phyloP scores from a whole-genome alignment of 2,888 invertebrate genomes.

The Parnassius orleans region DNA sequence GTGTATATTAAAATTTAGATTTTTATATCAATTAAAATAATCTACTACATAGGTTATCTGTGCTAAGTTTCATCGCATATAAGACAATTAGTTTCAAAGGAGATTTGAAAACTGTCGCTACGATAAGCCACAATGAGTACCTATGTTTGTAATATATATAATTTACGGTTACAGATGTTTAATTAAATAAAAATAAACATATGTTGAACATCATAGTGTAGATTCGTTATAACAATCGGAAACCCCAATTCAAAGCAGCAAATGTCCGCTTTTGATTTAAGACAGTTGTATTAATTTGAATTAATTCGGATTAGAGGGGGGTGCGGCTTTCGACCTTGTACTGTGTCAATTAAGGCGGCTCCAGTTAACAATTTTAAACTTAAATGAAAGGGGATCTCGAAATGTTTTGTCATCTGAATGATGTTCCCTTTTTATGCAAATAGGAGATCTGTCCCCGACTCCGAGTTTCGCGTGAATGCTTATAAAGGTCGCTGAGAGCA shows the following conservation, averaged over 20 bases:
- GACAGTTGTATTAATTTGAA: conserved; percentile 57
- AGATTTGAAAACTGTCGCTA: too few species aligned
- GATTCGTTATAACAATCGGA: conserved; percentile 7
- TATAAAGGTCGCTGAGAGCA: conserved; percentile 51
- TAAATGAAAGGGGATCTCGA: conserved; percentile 69
- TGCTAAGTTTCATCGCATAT: too few species aligned
- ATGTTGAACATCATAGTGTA: neutral
- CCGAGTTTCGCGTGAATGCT: conserved; percentile 55
- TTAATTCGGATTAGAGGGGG: conserved; percentile 57
- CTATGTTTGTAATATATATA: too few species aligned
- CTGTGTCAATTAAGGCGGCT: conserved; percentile 64
- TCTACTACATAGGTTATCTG: too few species aligned
- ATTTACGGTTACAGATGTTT: too few species aligned
- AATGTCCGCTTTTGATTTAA: conserved; percentile 41
- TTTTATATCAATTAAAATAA: too few species aligned
- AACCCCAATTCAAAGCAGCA: conserved; percentile 26
- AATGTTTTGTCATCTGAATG: conserved; percentile 72
- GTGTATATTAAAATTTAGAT: too few species aligned
- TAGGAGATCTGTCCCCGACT: conserved; percentile 49
- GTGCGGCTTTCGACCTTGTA: conserved; percentile 39
- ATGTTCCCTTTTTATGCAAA: conserved; percentile 75
- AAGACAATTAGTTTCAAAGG: too few species aligned
- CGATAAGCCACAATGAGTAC: too few species aligned
- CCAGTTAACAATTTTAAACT: conserved; percentile 70
- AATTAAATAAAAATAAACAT: too few species aligned